Evolutionary conservation across 2,888 invertebrate genomes (phyloP), one percentile per base, ranked within the genome.

Genomic region (Mesochorus sp.): DNA sequence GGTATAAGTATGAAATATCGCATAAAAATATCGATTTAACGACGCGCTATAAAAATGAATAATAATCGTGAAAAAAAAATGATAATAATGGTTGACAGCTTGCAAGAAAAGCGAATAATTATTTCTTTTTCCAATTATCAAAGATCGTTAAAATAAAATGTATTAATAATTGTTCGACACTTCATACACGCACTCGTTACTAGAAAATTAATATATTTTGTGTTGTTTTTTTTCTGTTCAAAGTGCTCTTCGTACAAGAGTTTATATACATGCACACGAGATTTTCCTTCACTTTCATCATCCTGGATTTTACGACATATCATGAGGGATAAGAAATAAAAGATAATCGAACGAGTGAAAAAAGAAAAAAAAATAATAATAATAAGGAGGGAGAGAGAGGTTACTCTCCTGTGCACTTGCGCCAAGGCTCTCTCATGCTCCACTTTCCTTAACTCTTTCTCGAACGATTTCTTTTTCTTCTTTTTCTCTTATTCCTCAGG

Each of bases 381-480:
- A n/a, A n/a, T n/a, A n/a, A n/a, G 47, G 47, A n/a, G 49, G 6
- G 72, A 21, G 59, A 44, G 64, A 61, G 77, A 66, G 53, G 61
- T 75, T 72, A 67, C 53, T 26, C 62, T 61, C 47, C 26, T 44
- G n/a, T n/a, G 55, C 17, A 57, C 64, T 53, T 39, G 72, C 64
- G 28, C 1, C 67, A 37, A 51, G 44, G 55, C 59, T 64, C n/a
- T n/a, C 57, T 57, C 70, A 59, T 81, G 78, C 78, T 81, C 81
- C 71, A 77, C 80, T 81, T 81, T 81, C 75, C 76, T 81, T 66
- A 61, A 64, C 76, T 76, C 76, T 78, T 79, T 79, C 78, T 74
- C 70, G 66, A 47, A 44, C 74, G 70, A 70, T 71, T 57, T 76
- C 71, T 66, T 62, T 73, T 64, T 59, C 59, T 42, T 68, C 28